A percentile compares a stretch with the other conserved stretches of the same genome.
These are phyloP conservation scores for Ptilonorhynchus violaceus DNA, from an alignment of 2,113 vertebrate genomes.

Conservation along the genomic window DNA sequence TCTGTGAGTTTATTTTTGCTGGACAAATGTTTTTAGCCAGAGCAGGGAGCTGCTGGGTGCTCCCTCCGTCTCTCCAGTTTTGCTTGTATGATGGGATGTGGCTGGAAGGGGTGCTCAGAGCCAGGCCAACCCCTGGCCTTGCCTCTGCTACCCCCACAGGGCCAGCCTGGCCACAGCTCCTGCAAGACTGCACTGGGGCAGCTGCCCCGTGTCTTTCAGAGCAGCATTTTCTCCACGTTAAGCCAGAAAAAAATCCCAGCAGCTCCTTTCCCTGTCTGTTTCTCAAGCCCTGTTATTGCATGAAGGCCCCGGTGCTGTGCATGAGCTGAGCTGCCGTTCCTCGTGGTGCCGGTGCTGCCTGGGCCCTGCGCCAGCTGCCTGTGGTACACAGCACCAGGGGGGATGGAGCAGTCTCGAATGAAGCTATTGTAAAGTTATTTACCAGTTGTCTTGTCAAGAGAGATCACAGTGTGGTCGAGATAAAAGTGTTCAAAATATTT, in stretches of 20 bases:
- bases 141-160: neutral
- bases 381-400: neutral
- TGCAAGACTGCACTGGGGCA: fast-evolving
- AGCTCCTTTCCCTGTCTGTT: neutral
- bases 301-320: neutral
- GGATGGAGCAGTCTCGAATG: neutral
- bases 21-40: neutral
- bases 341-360: neutral
- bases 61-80: neutral
- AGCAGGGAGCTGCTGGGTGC: neutral
- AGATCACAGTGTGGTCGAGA: neutral
- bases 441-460: conserved; percentile 5
- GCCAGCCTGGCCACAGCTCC: neutral
- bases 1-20: neutral
- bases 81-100: neutral
- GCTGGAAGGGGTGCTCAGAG: neutral
- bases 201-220: fast-evolving
- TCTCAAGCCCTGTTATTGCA: conserved; percentile 11
- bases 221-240: neutral
- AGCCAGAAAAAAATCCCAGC: neutral
- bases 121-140: neutral
- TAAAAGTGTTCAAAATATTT: conserved; percentile 24
- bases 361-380: fast-evolving
- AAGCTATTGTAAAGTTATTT: conserved; percentile 16
- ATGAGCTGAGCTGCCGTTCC: neutral